Evolutionary conservation across 1,140 invertebrate species (phyloP).

Genomic region (Radopholus similis): DNA sequence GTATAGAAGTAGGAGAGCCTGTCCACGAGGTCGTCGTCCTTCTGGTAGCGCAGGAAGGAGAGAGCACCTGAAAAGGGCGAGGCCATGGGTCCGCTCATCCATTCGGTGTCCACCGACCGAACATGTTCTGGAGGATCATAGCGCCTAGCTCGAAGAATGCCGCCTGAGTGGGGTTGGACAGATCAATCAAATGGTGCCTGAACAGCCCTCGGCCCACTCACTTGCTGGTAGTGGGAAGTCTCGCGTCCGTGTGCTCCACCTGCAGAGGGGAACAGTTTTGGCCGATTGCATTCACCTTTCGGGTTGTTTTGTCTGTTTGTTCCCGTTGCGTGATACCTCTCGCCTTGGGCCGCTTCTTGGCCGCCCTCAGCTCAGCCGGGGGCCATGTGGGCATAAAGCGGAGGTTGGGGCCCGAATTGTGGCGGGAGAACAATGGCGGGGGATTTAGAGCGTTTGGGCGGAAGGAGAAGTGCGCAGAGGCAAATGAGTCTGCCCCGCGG

Average conservation of each 20-base stretch:
- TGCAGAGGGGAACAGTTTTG: no score
- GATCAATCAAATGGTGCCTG: background rate
- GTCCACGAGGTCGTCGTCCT: constrained; percentile 66
- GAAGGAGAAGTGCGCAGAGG: no score
- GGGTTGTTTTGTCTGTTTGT: no score
- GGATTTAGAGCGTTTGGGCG: no score
- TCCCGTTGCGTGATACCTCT: background rate
- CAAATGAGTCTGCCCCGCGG: no score
- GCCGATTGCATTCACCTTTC: background rate
- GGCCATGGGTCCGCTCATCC: background rate
- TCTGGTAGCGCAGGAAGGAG: constrained; percentile 57
- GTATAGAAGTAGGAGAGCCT: constrained; percentile 65
- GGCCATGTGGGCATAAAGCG: constrained; percentile 11
- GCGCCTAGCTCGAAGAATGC: constrained; percentile 58
- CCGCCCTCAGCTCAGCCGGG: background rate
- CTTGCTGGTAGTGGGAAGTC: constrained; percentile 50
- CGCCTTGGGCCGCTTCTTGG: constrained; percentile 1
- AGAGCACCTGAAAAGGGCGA: constrained; percentile 15
- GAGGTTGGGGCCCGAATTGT: background rate
- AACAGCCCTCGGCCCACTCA: no score
- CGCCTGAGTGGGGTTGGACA: constrained; percentile 16
- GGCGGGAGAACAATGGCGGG: no score
- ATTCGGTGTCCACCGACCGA: constrained; percentile 12
- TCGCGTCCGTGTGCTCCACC: constrained; percentile 55
- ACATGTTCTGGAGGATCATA: constrained; percentile 60